Conservation (phyloP, 2,888 invertebrate genomes). For the Fragum whitleyi region DNA sequence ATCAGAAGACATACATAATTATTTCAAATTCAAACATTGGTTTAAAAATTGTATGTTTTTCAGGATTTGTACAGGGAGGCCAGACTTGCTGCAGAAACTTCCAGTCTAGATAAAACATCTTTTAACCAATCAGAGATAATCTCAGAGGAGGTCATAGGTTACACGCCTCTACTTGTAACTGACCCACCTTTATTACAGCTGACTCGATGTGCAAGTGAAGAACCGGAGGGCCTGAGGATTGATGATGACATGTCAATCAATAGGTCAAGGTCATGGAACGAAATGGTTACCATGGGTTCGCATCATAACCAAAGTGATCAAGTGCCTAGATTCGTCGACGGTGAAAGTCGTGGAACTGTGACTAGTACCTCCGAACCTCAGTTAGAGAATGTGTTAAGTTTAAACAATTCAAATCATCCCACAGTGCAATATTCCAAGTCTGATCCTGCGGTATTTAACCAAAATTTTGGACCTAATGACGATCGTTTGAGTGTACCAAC, state of each 20-base stretch:
- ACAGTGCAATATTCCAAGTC: conserved; percentile 66
- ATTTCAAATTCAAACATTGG: too few relatives aligned
- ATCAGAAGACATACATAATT: too few relatives aligned
- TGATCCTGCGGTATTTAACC: conserved; percentile 59
- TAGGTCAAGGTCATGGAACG: conserved; percentile 66
- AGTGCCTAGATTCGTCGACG: conserved; percentile 37
- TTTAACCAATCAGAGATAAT: conserved; percentile 62
- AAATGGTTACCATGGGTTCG: conserved; percentile 45
- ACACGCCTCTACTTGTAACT: conserved; percentile 55
- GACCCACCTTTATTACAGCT: conserved; percentile 55
- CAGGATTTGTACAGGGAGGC: conserved; percentile 70
- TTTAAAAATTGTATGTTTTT: too few relatives aligned
- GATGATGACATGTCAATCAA: conserved; percentile 46
- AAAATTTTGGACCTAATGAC: conserved; percentile 41
- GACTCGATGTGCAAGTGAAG: conserved; percentile 59
- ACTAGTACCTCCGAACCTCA: conserved; percentile 36
- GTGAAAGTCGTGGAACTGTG: conserved; percentile 26
- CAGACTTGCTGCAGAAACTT: conserved; percentile 36
- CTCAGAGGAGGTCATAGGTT: conserved; percentile 66
- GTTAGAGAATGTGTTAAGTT: conserved; percentile 15
- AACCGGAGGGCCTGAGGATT: conserved; percentile 43
- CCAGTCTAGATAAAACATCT: conserved; percentile 27
- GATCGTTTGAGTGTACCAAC: conserved; percentile 47
- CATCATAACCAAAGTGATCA: conserved; percentile 19
- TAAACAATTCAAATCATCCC: conserved; percentile 36